phyloP scores from a whole-genome alignment of 1,140 invertebrate species.

The Lordiphosa mommai region DNA sequence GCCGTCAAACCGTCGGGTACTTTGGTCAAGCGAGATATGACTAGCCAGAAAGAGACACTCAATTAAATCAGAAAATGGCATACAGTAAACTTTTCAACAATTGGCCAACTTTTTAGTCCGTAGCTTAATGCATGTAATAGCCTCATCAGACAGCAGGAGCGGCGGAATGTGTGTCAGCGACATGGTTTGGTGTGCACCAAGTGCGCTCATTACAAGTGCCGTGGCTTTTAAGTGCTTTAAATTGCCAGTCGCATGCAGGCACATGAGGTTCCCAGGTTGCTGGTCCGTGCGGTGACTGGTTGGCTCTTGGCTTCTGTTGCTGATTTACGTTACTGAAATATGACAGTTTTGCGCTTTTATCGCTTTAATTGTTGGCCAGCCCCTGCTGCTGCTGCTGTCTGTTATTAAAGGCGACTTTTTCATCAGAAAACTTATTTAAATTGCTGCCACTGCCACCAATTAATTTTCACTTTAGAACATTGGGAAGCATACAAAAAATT shows the following conservation, averaged over 20 bases:
- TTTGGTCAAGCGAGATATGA: constrained; percentile 11
- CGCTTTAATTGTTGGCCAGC: constrained; percentile 63
- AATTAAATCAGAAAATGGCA: constrained; percentile 44
- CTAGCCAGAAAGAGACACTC: constrained; percentile 22
- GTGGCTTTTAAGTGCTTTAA: constrained; percentile 61
- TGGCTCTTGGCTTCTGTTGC: constrained; percentile 24
- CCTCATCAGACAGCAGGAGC: not conserved
- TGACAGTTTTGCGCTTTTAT: constrained; percentile 61
- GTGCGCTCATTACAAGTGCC: constrained; percentile 51
- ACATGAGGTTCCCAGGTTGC: constrained; percentile 1
- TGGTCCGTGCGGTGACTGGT: constrained; percentile 3
- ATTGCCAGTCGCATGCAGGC: constrained; percentile 36
- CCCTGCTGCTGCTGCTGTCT: too few relatives aligned
- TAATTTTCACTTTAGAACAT: too few relatives aligned
- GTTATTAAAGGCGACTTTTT: too few relatives aligned
- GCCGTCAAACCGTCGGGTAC: constrained; percentile 18
- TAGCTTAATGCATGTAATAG: constrained; percentile 13
- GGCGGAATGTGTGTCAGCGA: constrained; percentile 57
- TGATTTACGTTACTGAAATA: constrained; percentile 57
- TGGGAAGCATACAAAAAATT: constrained; percentile 1
- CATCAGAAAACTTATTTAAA: too few relatives aligned
- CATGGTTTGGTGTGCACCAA: constrained; percentile 22
- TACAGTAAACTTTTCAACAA: constrained; percentile 27
- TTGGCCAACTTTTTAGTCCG: constrained; percentile 28
- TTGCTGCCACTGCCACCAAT: too few relatives aligned